Evolutionary conservation across 2,888 invertebrate species (phyloP).

Genomic region (Lasioglossum vierecki): DNA sequence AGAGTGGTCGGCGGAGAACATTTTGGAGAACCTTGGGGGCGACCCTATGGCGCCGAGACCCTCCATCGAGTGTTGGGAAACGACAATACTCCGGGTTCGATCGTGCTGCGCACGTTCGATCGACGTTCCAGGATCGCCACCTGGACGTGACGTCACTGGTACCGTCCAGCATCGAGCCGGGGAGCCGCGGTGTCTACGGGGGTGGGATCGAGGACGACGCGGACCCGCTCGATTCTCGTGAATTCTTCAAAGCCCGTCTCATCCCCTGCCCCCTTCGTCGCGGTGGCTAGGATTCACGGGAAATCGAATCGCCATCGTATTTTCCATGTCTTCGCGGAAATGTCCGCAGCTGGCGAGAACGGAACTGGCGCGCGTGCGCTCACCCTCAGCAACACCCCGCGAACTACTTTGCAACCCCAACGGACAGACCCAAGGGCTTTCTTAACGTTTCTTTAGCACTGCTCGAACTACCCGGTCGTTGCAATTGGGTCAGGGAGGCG

Average conservation of each 20-base stretch:
- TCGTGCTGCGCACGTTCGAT: conserved; percentile 1
- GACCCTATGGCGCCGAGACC: conserved; percentile 29
- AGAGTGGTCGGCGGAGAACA: neutral
- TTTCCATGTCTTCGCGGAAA: conserved; percentile 39
- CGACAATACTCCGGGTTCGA: neutral
- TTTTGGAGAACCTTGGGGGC: conserved; percentile 20
- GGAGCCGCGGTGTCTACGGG: neutral
- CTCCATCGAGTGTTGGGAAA: neutral
- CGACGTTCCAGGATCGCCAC: neutral
- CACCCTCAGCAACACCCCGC: conserved; percentile 63
- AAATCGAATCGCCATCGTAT: neutral
- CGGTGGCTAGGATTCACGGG: conserved; percentile 22
- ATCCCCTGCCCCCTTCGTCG: too few species aligned
- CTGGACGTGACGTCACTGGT: conserved; percentile 1
- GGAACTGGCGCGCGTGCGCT: conserved; percentile 50
- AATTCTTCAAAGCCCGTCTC: neutral
- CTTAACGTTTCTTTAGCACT: neutral
- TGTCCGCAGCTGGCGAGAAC: conserved; percentile 68
- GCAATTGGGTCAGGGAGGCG: neutral
- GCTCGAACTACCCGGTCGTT: neutral
- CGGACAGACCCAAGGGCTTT: neutral
- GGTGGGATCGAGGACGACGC: neutral
- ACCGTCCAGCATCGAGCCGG: conserved; percentile 10
- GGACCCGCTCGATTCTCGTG: neutral
- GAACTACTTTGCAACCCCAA: conserved; percentile 21